Conservation (phyloP, 92 coral and sea anemone genomes). For the Pocillopora meandrina region DNA sequence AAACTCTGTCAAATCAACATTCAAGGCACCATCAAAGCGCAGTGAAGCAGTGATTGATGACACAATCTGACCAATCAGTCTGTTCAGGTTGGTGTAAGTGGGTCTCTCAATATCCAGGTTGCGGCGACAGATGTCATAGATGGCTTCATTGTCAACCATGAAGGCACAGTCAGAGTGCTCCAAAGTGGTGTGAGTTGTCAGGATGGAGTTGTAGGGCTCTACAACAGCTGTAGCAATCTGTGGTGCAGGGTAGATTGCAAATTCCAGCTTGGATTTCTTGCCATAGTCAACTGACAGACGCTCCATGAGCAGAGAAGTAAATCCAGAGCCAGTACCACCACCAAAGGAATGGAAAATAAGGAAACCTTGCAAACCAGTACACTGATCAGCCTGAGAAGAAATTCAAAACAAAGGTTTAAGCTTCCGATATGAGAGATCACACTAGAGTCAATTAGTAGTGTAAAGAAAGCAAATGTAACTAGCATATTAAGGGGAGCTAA, state of each 20-base stretch:
- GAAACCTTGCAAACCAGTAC: conserved; percentile 96
- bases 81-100: conserved; percentile 22
- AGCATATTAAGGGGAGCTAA: not conserved
- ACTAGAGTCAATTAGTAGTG: too few species aligned
- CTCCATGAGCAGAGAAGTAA: conserved; percentile 89
- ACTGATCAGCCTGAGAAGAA: conserved; percentile 82
- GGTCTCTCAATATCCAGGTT: conserved; percentile 36
- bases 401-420: not conserved
- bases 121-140: conserved; percentile 90
- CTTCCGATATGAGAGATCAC: too few species aligned
- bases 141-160: conserved; percentile 97
- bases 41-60: conserved; percentile 88
- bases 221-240: conserved; percentile 91
- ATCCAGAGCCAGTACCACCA: conserved; percentile 94
- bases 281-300: conserved; percentile 96
- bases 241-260: conserved; percentile 89
- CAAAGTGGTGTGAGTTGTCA: conserved; percentile 91
- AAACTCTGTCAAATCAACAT: conserved; percentile 83
- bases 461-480: too few species aligned
- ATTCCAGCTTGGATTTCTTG: conserved; percentile 90
- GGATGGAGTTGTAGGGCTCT: conserved; percentile 86
- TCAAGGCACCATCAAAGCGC: conserved; percentile 82
- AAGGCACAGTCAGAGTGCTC: conserved; percentile 97
- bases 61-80: conserved; percentile 35
- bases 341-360: conserved; percentile 94